These are phyloP conservation scores for Drosophila mulleri DNA, from an alignment of 2,888 invertebrate genomes.

Conservation along the genomic window DNA sequence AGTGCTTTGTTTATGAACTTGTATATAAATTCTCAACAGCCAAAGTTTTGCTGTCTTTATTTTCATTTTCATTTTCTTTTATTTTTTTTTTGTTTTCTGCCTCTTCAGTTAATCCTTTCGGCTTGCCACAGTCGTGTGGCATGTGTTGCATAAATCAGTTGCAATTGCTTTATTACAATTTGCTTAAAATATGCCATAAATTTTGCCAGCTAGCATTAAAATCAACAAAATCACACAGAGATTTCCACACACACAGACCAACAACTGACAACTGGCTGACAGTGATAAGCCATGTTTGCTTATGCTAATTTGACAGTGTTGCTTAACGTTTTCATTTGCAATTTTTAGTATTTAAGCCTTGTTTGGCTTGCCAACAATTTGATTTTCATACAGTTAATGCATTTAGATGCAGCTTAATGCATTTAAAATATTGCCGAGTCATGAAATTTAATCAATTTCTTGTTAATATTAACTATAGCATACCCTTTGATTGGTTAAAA, in stretches of 20 bases:
- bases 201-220: slow-evolving; percentile 17
- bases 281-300: slow-evolving; percentile 7
- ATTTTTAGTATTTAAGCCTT: slow-evolving; percentile 1
- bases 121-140: slow-evolving; percentile 44
- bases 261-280: slow-evolving; percentile 1
- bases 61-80: neutral
- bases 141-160: slow-evolving; percentile 57
- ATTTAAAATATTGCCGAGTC: neutral
- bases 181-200: slow-evolving; percentile 40
- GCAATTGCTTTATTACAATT: slow-evolving; percentile 53
- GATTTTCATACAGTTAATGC: neutral
- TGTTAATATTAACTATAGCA: neutral
- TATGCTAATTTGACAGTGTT: slow-evolving; percentile 21
- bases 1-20: slow-evolving; percentile 80
- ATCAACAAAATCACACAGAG: slow-evolving; percentile 12
- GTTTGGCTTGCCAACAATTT: neutral
- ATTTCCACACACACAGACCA: neutral
- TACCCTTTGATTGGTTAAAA: no score
- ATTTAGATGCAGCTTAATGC: neutral
- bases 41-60: slow-evolving; percentile 47
- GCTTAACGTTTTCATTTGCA: slow-evolving; percentile 5
- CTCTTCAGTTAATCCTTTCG: slow-evolving; percentile 63
- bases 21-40: slow-evolving; percentile 70
- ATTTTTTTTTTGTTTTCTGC: slow-evolving; percentile 3
- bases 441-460: neutral